phyloP scores from a whole-genome alignment of 2,797 vertebrate genomes.

The Pseudochirops cupreus region DNA sequence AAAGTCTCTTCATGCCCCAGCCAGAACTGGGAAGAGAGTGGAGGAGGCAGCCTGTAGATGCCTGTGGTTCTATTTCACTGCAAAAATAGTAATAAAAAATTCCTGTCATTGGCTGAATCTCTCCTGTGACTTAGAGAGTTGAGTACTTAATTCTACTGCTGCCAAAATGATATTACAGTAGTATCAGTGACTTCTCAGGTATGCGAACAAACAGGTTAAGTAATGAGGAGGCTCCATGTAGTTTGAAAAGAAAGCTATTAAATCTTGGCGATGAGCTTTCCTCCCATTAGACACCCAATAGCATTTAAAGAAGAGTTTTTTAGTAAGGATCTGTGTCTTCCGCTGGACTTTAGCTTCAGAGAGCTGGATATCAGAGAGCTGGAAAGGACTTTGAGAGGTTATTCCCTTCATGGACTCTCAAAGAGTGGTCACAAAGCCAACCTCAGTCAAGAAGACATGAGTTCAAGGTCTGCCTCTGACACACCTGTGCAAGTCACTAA shows the following conservation, averaged over 20 bases:
- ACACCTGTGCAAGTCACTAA: not conserved
- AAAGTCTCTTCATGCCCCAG: constrained; percentile 64
- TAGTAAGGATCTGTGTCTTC: constrained; percentile 23
- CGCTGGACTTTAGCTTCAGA: not conserved
- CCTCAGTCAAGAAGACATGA: not conserved
- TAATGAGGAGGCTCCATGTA: constrained; percentile 37
- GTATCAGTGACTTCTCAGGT: constrained; percentile 23
- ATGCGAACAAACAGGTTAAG: constrained; percentile 42
- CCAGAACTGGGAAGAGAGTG: constrained; percentile 65
- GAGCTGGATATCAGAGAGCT: constrained; percentile 11
- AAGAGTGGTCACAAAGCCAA: not conserved
- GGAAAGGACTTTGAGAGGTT: not conserved
- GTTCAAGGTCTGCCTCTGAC: not conserved
- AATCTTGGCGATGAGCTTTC: constrained; percentile 5
- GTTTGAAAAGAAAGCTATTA: constrained; percentile 57
- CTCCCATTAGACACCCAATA: constrained; percentile 28
- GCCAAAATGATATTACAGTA: constrained; percentile 23
- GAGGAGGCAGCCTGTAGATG: constrained; percentile 70
- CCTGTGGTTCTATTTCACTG: constrained; percentile 77
- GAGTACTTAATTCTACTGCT: constrained; percentile 56
- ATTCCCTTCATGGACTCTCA: not conserved
- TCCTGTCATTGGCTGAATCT: constrained; percentile 65
- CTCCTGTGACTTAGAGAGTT: constrained; percentile 33
- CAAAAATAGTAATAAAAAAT: constrained; percentile 81
- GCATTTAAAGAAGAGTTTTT: not conserved